Conservation (phyloP, 1,140 invertebrate genomes). For the Diorhabda sublineata region DNA sequence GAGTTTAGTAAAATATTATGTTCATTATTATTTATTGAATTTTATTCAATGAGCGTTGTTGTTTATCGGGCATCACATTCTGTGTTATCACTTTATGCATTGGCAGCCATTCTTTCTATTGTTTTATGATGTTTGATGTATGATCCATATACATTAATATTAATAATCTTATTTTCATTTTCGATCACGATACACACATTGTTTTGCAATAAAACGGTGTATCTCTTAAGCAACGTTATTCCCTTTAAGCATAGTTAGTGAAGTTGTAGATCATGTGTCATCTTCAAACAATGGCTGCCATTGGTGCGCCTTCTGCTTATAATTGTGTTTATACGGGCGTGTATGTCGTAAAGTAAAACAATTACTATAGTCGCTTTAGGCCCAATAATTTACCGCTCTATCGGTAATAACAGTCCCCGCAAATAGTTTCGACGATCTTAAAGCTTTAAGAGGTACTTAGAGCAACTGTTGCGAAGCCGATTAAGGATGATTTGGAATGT, state of each 20-base stretch:
- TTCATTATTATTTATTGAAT: too few species aligned
- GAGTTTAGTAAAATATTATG: too few species aligned
- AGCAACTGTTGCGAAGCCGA: conserved; percentile 21
- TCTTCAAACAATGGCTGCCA: conserved; percentile 34
- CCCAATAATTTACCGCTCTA: conserved; percentile 41
- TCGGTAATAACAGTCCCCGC: conserved; percentile 41
- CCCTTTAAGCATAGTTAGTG: conserved; percentile 6
- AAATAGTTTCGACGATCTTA: conserved; percentile 36
- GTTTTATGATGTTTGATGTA: too few species aligned
- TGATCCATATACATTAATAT: too few species aligned
- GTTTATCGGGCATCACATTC: too few species aligned
- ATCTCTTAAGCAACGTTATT: neutral
- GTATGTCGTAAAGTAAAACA: conserved; percentile 40
- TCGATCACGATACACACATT: too few species aligned
- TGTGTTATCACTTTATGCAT: too few species aligned
- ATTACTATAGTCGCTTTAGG: conserved; percentile 41
- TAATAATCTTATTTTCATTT: too few species aligned
- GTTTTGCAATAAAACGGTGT: too few species aligned
- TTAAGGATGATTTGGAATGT: conserved; percentile 6
- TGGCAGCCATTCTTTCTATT: too few species aligned
- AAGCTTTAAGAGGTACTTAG: conserved; percentile 23
- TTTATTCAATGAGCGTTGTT: too few species aligned
- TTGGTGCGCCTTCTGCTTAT: conserved; percentile 39
- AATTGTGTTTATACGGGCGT: conserved; percentile 43
- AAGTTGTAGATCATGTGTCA: conserved; percentile 42